Conservation (phyloP, 2,113 vertebrate genomes). For the Amazona guildingii region DNA sequence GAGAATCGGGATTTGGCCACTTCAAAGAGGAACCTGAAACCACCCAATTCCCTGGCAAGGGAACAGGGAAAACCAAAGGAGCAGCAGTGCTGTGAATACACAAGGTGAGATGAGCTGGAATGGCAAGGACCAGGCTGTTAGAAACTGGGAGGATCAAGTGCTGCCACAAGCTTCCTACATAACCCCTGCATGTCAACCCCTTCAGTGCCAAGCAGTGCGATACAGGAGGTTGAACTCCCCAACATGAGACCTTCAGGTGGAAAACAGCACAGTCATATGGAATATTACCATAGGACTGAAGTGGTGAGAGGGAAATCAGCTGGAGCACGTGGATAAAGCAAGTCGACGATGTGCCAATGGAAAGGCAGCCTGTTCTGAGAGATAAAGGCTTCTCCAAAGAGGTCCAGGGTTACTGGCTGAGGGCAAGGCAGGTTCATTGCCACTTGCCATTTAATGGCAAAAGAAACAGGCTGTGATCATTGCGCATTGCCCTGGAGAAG, state of each 20-base stretch:
- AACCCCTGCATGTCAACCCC: neutral
- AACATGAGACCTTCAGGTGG: rapidly evolving
- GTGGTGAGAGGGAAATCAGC: neutral
- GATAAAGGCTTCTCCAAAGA: neutral
- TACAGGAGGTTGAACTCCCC: neutral
- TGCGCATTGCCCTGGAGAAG: neutral
- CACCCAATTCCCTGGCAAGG: neutral
- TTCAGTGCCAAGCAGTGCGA: neutral
- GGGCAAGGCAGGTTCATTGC: neutral
- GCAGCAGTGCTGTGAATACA: neutral
- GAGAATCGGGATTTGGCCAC: neutral
- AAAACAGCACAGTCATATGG: neutral
- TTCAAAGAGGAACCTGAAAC: neutral
- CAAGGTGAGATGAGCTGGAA: neutral
- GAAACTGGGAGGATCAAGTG: neutral
- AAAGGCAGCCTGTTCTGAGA: neutral
- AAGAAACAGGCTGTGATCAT: neutral
- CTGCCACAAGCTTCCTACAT: neutral
- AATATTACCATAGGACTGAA: neutral
- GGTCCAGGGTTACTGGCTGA: neutral
- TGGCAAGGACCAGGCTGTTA: neutral
- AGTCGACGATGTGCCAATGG: neutral
- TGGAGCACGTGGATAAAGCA: neutral
- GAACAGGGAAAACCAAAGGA: neutral
- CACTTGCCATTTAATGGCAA: neutral